Conservation (phyloP, 2,888 invertebrate genomes). For the Ophion ventricosus region DNA sequence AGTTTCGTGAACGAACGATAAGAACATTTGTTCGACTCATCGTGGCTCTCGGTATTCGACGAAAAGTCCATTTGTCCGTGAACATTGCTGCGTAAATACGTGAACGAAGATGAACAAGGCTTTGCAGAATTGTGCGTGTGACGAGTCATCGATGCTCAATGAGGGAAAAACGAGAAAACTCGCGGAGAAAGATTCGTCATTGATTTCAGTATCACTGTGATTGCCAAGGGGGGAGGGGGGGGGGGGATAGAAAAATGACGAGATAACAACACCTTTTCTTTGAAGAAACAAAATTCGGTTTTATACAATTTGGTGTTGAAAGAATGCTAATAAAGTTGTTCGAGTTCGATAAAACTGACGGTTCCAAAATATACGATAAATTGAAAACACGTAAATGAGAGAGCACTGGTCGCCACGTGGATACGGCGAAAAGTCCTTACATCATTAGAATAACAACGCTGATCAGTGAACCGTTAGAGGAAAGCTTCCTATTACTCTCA, state of each 20-base stretch:
- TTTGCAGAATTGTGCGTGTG: constrained; percentile 49
- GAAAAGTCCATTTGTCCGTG: constrained; percentile 12
- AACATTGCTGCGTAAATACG: constrained; percentile 29
- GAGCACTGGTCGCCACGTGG: constrained; percentile 1
- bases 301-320: background rate
- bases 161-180: constrained; percentile 34
- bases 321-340: background rate
- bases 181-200: constrained; percentile 27
- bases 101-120: constrained; percentile 51
- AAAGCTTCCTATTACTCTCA: constrained; percentile 19
- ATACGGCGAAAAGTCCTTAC: background rate
- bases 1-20: background rate
- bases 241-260: background rate
- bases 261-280: constrained; percentile 5
- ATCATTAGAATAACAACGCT: background rate
- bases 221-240: constrained; percentile 3
- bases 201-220: constrained; percentile 38
- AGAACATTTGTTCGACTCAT: constrained; percentile 1
- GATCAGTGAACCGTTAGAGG: constrained; percentile 7
- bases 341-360: background rate
- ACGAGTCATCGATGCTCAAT: constrained; percentile 57
- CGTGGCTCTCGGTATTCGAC: background rate
- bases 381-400: constrained; percentile 12
- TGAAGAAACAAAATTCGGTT: constrained; percentile 13
- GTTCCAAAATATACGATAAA: background rate